phyloP scores from a whole-genome alignment of 2,113 vertebrate genomes.

The Pedetes capensis region DNA sequence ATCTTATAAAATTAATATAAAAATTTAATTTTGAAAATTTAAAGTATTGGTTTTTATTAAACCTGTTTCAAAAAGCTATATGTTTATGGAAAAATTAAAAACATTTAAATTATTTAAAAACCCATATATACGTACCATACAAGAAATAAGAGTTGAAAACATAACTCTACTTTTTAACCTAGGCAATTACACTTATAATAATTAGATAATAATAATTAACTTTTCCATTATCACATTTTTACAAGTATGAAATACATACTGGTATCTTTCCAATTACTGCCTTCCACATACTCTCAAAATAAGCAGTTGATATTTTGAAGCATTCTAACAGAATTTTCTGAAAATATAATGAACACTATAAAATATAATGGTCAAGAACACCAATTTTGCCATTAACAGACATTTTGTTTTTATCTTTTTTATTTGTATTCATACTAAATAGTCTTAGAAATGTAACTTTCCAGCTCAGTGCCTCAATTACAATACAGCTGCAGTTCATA shows the following conservation, averaged over 20 bases:
- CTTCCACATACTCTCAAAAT: not conserved
- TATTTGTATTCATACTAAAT: not conserved
- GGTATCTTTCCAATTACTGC: not conserved
- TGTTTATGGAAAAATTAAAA: not conserved
- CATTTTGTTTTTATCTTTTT: not conserved
- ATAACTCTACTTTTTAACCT: not conserved
- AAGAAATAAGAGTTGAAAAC: not conserved
- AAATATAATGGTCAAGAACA: not conserved
- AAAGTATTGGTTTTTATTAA: not conserved
- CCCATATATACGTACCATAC: too few relatives aligned
- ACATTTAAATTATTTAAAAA: not conserved
- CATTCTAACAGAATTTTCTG: not conserved
- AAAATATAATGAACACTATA: not conserved
- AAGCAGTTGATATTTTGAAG: not conserved
- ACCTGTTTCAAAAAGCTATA: not conserved
- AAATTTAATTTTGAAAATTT: too few relatives aligned
- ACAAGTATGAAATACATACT: not conserved
- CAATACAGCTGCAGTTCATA: not conserved
- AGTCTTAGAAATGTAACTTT: not conserved
- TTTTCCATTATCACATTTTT: not conserved
- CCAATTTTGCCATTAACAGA: not conserved
- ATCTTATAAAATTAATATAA: too few relatives aligned
- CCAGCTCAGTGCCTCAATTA: not conserved
- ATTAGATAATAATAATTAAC: not conserved
- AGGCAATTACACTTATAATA: not conserved